phyloP scores from a whole-genome alignment of 2,888 invertebrate genomes.

The Pteria penguin region DNA sequence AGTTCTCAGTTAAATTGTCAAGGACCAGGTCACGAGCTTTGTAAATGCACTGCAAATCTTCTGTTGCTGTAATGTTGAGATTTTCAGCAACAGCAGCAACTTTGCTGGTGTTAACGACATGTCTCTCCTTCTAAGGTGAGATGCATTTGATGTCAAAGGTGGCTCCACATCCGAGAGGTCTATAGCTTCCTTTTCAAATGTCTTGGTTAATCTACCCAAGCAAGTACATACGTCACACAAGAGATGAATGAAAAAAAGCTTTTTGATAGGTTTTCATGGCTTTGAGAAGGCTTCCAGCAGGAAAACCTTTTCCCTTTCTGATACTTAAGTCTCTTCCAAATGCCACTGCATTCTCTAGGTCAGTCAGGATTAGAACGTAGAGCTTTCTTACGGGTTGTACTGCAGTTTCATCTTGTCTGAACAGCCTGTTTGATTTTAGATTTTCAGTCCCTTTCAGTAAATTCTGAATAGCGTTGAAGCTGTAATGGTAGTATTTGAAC shows the following conservation, averaged over 20 bases:
- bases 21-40: neutral
- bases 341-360: neutral
- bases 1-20: neutral
- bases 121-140: neutral
- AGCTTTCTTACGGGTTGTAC: neutral
- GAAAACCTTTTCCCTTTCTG: neutral
- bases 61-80: neutral
- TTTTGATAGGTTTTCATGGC: neutral
- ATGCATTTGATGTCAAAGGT: neutral
- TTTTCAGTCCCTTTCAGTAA: slow-evolving; percentile 34
- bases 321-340: neutral
- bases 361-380: neutral
- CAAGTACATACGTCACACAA: neutral
- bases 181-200: neutral
- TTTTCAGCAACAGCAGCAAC: neutral
- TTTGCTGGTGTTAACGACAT: neutral
- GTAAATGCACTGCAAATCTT: neutral
- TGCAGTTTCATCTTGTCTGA: neutral
- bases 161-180: neutral
- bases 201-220: neutral
- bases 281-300: neutral
- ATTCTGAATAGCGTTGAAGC: slow-evolving; percentile 40
- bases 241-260: neutral
- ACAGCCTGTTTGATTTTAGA: neutral
- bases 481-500: slow-evolving; percentile 48